A percentile compares a stretch with the other conserved stretches of the same genome.
phyloP scores from a whole-genome alignment of 2,113 vertebrate genomes.

The Collichthys lucidus region DNA sequence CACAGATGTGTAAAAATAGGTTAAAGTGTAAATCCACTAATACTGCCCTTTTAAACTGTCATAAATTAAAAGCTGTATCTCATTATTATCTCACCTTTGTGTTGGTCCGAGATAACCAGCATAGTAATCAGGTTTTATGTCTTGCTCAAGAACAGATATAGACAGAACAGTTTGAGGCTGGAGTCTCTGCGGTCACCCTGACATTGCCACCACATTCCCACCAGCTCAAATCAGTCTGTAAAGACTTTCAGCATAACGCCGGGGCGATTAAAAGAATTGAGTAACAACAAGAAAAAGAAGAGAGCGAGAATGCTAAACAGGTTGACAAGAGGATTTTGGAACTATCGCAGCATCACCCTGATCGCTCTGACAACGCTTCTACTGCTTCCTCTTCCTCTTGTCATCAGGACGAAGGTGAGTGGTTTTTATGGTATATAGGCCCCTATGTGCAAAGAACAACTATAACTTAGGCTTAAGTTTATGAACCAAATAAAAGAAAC shows the following conservation, averaged over 20 bases:
- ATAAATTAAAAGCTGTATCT: neutral
- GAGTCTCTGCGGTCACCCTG: neutral
- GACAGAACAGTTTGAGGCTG: neutral
- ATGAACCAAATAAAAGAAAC: too few species aligned
- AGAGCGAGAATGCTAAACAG: constrained; percentile 15
- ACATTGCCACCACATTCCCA: neutral
- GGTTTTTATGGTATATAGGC: too few species aligned
- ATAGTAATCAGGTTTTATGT: neutral
- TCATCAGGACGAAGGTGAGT: constrained; percentile 57
- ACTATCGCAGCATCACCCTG: constrained; percentile 27
- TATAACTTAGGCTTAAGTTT: too few species aligned
- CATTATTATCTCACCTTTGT: constrained; percentile 18
- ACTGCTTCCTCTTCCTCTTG: constrained; percentile 61
- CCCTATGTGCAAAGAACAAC: neutral
- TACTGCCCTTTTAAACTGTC: neutral
- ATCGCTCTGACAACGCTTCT: constrained; percentile 32
- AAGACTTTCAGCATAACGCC: neutral
- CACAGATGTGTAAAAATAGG: too few species aligned
- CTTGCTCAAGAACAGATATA: constrained; percentile 23
- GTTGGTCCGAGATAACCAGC: constrained; percentile 10
- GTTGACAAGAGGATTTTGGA: constrained; percentile 22
- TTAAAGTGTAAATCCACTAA: neutral
- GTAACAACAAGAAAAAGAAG: neutral
- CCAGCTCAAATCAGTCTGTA: fast-evolving
- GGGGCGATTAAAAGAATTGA: fast-evolving